A percentile compares a stretch with the other conserved stretches of the same genome.
Conservation (phyloP, 2,888 invertebrate genomes). For the Elysia crispata region DNA sequence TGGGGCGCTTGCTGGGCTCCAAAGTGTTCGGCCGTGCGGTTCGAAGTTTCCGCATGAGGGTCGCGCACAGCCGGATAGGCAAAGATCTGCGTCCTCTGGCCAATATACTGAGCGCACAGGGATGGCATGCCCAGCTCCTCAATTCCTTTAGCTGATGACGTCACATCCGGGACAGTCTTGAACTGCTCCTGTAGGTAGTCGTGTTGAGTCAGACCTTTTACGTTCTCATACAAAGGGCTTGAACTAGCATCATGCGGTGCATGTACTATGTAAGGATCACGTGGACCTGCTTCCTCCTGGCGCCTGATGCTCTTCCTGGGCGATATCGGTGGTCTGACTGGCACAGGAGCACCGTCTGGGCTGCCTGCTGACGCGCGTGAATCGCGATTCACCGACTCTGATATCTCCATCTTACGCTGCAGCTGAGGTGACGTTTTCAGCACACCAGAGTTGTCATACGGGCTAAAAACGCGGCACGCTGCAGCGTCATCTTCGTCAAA, state of each 20-base stretch:
- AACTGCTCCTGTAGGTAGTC: constrained; percentile 40
- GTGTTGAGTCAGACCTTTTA: constrained; percentile 34
- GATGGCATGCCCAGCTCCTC: not conserved
- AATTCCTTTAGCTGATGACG: not conserved
- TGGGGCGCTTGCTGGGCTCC: no score
- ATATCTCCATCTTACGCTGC: not conserved
- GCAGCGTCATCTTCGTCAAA: constrained; percentile 56
- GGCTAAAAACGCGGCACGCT: not conserved
- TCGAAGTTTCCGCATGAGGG: no score
- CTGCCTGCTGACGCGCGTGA: not conserved
- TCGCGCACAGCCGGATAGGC: constrained; percentile 12
- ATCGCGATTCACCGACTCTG: not conserved
- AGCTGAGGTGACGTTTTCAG: not conserved
- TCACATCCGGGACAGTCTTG: not conserved
- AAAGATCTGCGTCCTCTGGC: constrained; percentile 32
- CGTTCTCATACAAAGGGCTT: constrained; percentile 42
- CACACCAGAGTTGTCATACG: constrained; percentile 26
- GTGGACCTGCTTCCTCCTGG: constrained; percentile 7
- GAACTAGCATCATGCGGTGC: constrained; percentile 6
- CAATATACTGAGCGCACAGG: not conserved
- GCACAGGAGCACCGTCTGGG: not conserved
- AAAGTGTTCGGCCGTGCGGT: no score
- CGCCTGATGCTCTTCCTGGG: constrained; percentile 43
- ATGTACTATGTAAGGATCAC: no score
- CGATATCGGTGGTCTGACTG: constrained; percentile 38